phyloP scores from a whole-genome alignment of 2,113 vertebrate genomes.

The Mastomys natalensis region DNA sequence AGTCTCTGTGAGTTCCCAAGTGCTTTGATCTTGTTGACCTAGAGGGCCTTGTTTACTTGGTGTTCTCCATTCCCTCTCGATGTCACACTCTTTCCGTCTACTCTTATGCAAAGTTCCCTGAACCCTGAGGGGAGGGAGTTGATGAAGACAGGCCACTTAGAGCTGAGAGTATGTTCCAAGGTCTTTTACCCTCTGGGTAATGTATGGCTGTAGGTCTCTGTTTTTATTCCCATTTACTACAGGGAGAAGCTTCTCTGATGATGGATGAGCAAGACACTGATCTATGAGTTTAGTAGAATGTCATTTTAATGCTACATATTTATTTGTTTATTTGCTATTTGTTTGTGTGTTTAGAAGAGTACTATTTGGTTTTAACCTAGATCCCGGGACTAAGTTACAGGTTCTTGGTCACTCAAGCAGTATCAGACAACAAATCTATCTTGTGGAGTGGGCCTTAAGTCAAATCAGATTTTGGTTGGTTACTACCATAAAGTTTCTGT shows the following conservation, averaged over 20 bases:
- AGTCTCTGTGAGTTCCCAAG: background rate
- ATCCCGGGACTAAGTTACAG: background rate
- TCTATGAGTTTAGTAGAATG: background rate
- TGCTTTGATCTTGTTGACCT: background rate
- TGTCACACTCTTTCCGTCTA: background rate
- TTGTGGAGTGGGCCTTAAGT: background rate
- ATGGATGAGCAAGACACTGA: background rate
- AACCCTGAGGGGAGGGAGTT: background rate
- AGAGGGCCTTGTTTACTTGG: background rate
- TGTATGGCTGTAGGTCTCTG: background rate
- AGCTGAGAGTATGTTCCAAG: background rate
- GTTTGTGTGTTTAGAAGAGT: background rate
- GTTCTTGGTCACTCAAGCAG: background rate
- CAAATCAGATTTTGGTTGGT: too few species aligned
- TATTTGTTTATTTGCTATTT: background rate
- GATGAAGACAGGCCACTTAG: background rate
- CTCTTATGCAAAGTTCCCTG: background rate
- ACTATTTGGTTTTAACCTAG: background rate
- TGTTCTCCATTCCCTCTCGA: too few species aligned
- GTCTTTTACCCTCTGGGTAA: background rate
- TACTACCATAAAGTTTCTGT: background rate
- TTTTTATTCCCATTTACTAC: background rate
- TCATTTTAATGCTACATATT: background rate
- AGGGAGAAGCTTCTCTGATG: background rate
- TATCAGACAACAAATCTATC: background rate